phyloP scores from a whole-genome alignment of 37 sponge, comb jelly and placozoan species.

The Chondrosia reniformis region DNA sequence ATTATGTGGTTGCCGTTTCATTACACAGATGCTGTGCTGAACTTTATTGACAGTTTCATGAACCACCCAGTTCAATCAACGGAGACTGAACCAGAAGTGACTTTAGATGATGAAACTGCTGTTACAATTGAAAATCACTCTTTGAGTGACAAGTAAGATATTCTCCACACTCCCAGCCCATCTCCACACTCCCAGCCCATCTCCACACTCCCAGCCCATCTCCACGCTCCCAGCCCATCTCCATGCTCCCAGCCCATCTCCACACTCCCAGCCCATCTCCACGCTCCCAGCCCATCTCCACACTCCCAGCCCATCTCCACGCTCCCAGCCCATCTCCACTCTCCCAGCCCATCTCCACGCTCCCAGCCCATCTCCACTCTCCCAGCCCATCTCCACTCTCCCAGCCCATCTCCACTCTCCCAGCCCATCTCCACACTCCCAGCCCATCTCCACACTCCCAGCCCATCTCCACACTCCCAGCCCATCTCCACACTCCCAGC shows the following conservation, averaged over 20 bases:
- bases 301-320: not conserved
- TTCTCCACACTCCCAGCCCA: not conserved
- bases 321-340: not conserved
- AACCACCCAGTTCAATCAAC: too few relatives aligned
- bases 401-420: not conserved
- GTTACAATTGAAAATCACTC: too few relatives aligned
- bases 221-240: too few relatives aligned
- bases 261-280: not conserved
- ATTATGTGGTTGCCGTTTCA: too few relatives aligned
- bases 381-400: slow-evolving; percentile 13
- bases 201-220: not conserved
- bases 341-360: not conserved
- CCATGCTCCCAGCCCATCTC: too few relatives aligned
- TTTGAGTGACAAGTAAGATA: not conserved
- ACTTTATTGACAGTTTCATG: too few relatives aligned
- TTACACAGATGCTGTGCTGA: too few relatives aligned
- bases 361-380: not conserved
- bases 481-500: not conserved
- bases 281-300: not conserved
- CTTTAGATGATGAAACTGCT: too few relatives aligned
- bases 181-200: not conserved
- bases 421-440: not conserved
- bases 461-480: not conserved
- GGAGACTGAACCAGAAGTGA: too few relatives aligned
- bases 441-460: not conserved